These are phyloP conservation scores for Polylopha cassiicola DNA, from an alignment of 2,888 invertebrate species.

Conservation along the genomic window DNA sequence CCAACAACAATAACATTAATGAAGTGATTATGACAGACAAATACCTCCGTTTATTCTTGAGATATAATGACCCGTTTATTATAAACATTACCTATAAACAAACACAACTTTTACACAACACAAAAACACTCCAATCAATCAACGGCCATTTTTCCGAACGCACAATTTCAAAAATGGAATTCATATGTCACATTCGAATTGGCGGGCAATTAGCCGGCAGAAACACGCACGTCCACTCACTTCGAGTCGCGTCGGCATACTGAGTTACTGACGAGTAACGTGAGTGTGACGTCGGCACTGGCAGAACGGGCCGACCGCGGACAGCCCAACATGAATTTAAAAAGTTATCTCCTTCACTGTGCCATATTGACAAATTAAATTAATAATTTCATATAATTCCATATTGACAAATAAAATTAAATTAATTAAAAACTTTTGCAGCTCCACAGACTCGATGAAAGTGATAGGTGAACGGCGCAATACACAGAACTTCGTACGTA, in stretches of 20 bases:
- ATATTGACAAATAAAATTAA: constrained; percentile 19
- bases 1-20: constrained; percentile 4
- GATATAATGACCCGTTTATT: constrained; percentile 1
- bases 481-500: too few species aligned
- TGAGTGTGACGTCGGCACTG: constrained; percentile 20
- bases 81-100: constrained; percentile 11
- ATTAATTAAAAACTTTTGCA: constrained; percentile 17
- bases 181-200: constrained; percentile 28
- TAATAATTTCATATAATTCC: too few species aligned
- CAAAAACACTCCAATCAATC: constrained; percentile 11
- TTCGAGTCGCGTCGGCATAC: constrained; percentile 35
- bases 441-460: too few species aligned
- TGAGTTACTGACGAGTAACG: constrained; percentile 29
- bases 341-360: constrained; percentile 19
- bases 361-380: constrained; percentile 18
- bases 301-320: too few species aligned
- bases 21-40: constrained; percentile 6
- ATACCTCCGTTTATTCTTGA: background rate
- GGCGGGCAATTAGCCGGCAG: constrained; percentile 31
- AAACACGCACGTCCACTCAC: too few species aligned
- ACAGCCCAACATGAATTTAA: constrained; percentile 16
- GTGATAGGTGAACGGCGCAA: too few species aligned
- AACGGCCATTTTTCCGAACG: constrained; percentile 15
- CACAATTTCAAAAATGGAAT: constrained; percentile 15
- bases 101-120: constrained; percentile 5